phyloP scores from a whole-genome alignment of 2,888 invertebrate genomes.

The Altica lythri region DNA sequence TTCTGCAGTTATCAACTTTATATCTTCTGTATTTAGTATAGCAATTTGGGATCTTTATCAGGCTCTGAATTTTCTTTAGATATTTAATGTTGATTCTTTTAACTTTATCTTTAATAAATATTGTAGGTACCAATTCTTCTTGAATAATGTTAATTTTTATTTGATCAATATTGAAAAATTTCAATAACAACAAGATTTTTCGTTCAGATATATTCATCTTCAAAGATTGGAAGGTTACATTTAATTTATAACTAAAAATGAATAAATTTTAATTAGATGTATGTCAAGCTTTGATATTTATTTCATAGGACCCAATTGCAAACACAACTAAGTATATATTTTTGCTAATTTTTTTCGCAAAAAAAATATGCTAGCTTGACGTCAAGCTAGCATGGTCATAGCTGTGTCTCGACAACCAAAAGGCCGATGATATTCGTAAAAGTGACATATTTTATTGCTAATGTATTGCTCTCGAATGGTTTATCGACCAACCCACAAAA shows the following conservation, averaged over 20 bases:
- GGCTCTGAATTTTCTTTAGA: constrained; percentile 40
- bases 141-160: constrained; percentile 42
- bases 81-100: constrained; percentile 27
- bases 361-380: too few relatives aligned
- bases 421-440: too few relatives aligned
- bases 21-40: constrained; percentile 39
- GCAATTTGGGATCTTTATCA: constrained; percentile 35
- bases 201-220: constrained; percentile 78
- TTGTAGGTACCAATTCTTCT: constrained; percentile 38
- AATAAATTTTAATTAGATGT: too few relatives aligned
- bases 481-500: too few relatives aligned
- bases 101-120: constrained; percentile 39
- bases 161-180: constrained; percentile 59
- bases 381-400: too few relatives aligned
- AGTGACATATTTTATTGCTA: too few relatives aligned
- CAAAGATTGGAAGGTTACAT: constrained; percentile 71
- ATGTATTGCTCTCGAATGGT: too few relatives aligned
- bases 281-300: too few relatives aligned
- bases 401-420: too few relatives aligned
- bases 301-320: too few relatives aligned
- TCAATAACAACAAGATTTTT: constrained; percentile 67
- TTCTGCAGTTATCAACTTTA: constrained; percentile 37
- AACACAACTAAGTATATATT: too few relatives aligned
- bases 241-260: constrained; percentile 76
- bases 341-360: too few relatives aligned